A percentile compares a stretch with the other conserved stretches of the same genome.
phyloP scores from a whole-genome alignment of 1,140 invertebrate species.

The Coptotermes formosanus region DNA sequence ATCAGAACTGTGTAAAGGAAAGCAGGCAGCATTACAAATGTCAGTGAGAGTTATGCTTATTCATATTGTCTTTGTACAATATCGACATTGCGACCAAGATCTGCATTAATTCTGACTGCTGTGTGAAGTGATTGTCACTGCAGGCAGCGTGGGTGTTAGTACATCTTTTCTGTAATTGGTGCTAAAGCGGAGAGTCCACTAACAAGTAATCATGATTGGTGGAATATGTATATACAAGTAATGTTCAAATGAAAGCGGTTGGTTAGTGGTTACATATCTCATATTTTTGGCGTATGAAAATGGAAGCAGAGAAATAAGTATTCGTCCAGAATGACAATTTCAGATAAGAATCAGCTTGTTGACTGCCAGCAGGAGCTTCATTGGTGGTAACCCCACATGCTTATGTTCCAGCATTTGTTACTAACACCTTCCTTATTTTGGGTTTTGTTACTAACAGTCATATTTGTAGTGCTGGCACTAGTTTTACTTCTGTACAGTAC shows the following conservation, averaged over 20 bases:
- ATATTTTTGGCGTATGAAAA: neutral
- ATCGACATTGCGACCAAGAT: no score
- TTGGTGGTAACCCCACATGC: neutral
- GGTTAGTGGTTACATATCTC: no score
- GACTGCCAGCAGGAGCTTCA: neutral
- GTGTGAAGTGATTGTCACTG: no score
- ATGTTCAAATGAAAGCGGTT: neutral
- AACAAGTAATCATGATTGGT: neutral
- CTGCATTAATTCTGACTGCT: no score
- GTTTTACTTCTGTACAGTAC: neutral
- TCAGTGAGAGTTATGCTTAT: no score
- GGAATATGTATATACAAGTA: neutral
- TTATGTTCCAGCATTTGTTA: neutral
- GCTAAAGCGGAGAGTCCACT: neutral
- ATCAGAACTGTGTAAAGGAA: no score
- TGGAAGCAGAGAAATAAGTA: neutral
- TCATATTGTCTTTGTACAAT: no score
- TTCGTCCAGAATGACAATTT: neutral
- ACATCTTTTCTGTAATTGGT: neutral
- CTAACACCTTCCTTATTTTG: neutral
- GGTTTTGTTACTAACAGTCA: slow-evolving; percentile 1
- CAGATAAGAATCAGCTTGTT: neutral
- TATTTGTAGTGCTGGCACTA: neutral
- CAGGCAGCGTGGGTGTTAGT: no score
- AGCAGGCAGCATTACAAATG: no score